phyloP scores from a whole-genome alignment of 1,140 invertebrate genomes.

The Drosophila grimshawi region DNA sequence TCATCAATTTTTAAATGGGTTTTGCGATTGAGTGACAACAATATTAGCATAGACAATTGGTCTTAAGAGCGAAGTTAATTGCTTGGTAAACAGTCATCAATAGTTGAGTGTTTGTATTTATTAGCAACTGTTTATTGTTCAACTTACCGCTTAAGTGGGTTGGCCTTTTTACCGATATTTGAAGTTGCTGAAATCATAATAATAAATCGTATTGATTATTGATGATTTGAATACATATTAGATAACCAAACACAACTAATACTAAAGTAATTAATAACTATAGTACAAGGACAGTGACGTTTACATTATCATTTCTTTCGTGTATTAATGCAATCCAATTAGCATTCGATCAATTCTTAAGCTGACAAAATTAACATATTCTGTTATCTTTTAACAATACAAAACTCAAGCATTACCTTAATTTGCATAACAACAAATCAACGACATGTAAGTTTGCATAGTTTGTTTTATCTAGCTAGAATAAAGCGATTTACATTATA shows the following conservation, averaged over 20 bases:
- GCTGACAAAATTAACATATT: background rate
- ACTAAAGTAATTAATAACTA: background rate
- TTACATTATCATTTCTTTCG: too few species aligned
- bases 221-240: background rate
- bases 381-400: background rate
- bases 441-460: background rate
- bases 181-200: conserved; percentile 11
- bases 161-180: background rate
- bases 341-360: too few species aligned
- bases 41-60: conserved; percentile 3
- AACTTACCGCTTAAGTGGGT: conserved; percentile 14
- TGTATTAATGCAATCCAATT: too few species aligned
- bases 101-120: conserved; percentile 1
- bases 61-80: conserved; percentile 25
- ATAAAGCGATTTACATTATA: conserved; percentile 19
- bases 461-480: background rate
- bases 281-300: too few species aligned
- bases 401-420: background rate
- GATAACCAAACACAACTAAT: background rate
- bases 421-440: background rate
- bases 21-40: conserved; percentile 2
- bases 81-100: conserved; percentile 9
- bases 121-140: conserved; percentile 1
- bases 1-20: background rate
- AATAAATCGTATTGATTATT: conserved; percentile 4